These are phyloP conservation scores for Phainopepla nitens DNA, from an alignment of 2,113 vertebrate species.

Conservation along the genomic window DNA sequence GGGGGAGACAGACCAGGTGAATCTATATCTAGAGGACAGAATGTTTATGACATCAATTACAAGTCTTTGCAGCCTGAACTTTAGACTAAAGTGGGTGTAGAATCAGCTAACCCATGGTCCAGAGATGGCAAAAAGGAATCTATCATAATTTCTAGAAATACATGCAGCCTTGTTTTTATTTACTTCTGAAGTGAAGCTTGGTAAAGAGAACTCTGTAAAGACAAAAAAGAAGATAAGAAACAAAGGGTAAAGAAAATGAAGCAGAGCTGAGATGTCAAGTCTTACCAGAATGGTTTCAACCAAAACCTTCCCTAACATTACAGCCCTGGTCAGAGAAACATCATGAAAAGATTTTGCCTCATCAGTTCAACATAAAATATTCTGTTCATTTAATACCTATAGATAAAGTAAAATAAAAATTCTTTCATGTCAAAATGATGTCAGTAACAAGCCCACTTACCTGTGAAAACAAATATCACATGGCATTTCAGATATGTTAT, in stretches of 20 bases:
- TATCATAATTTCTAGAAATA: neutral
- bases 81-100: neutral
- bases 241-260: neutral
- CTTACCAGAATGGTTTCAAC: neutral
- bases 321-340: neutral
- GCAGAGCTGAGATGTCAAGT: neutral
- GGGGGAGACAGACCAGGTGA: neutral
- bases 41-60: neutral
- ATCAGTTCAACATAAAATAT: neutral
- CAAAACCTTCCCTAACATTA: neutral
- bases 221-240: neutral
- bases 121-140: neutral
- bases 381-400: neutral
- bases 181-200: neutral
- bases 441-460: neutral
- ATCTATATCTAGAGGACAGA: neutral
- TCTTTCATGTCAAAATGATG: neutral
- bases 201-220: neutral
- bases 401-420: neutral
- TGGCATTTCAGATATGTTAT: neutral
- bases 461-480: neutral
- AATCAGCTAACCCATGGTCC: neutral
- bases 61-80: neutral
- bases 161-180: neutral
- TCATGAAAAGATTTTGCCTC: neutral